These are phyloP conservation scores for Dorcus parallelipipedus DNA, from an alignment of 2,888 invertebrate genomes.

Conservation along the genomic window DNA sequence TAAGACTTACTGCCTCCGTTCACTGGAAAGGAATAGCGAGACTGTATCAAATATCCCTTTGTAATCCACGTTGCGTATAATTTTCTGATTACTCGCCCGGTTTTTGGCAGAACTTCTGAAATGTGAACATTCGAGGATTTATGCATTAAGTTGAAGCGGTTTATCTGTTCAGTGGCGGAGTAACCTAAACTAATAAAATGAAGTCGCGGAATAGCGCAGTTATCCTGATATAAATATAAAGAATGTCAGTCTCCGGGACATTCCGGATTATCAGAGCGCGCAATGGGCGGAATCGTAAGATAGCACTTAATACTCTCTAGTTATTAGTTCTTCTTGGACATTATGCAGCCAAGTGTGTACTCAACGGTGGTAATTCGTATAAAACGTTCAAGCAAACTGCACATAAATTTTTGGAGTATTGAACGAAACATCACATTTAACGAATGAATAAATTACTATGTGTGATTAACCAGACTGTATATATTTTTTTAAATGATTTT, in stretches of 20 bases:
- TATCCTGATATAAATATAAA: constrained; percentile 30
- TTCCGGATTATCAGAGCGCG: constrained; percentile 35
- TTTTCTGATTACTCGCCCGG: too few relatives aligned
- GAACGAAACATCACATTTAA: too few relatives aligned
- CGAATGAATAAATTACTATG: too few relatives aligned
- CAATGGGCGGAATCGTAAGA: constrained; percentile 41
- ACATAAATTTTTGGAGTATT: too few relatives aligned
- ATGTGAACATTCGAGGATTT: too few relatives aligned
- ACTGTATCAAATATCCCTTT: too few relatives aligned
- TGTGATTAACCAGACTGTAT: too few relatives aligned
- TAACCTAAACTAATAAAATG: neutral
- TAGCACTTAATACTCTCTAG: constrained; percentile 40
- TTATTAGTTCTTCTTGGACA: constrained; percentile 33
- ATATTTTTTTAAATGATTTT: too few relatives aligned
- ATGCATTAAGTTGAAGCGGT: neutral
- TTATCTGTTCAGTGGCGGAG: neutral
- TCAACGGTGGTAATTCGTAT: constrained; percentile 21
- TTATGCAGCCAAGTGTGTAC: constrained; percentile 26
- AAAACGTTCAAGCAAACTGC: neutral
- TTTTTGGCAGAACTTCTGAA: too few relatives aligned
- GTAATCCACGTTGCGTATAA: too few relatives aligned
- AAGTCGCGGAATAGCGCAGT: neutral
- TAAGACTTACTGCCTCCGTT: too few relatives aligned
- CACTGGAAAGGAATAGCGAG: too few relatives aligned
- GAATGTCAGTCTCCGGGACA: constrained; percentile 30